Base-by-base conservation (phyloP, 2,113 vertebrate species). In the Pseudopodoces humilis region DNA sequence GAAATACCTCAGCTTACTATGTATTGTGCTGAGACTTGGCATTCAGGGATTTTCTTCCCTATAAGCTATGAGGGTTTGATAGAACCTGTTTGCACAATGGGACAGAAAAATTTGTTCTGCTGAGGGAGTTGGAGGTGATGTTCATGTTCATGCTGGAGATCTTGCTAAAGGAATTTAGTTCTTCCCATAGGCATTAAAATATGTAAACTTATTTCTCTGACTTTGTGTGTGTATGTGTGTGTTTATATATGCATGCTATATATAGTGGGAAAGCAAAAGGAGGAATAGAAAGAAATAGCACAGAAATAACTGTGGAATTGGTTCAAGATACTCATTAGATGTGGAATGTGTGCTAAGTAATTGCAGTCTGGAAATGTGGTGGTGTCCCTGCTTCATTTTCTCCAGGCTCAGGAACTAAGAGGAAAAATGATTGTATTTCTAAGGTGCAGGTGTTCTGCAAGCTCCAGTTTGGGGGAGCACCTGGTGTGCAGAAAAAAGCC, bases 151-250 rank as follows among this genome's bases (percentile, higher is more conserved):
- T 88, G 15, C 55, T 92, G 56, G 72, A 91, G 58, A 62, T 71
- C 63, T 77, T 75, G 70, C 86, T 93, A 22, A 64, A 89, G 50
- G 75, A 75, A 86, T 86, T 90, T 77, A 23, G 41, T 67, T 89
- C 92, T 93, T 83, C 71, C 37, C 90, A 79, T 56, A 82, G 72
- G 46, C 69, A 65, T 84, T 83, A 69, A 95, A 92, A 80, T 83
- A 77, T 35, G 58, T 83, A 62, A 96, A 89, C 86, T 83, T 92
- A 30, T 94, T 87, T 83, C 30, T 70, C 79, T 88, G 68, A 43
- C 56, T 93, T 64, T 76, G 23, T 70, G 3, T 80, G 44, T 72
- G 20, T 76, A 6, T 93, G n/a, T 59, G 9, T 49, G 20, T 90
- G 68, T 90, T 95, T 96, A 27, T 85, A 17, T 83, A 56, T 43